Conservation (phyloP, 1,140 invertebrate species). For the Babylonia areolata region DNA sequence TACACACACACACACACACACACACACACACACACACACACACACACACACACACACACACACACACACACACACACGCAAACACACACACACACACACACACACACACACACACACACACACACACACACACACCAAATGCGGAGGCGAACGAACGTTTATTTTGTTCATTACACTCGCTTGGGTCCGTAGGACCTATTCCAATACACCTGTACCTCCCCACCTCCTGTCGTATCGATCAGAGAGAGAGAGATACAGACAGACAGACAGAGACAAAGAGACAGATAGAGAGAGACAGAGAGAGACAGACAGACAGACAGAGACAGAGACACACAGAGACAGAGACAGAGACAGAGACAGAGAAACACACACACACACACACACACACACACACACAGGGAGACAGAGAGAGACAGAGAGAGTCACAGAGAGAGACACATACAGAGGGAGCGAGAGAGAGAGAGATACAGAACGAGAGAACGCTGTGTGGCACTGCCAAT, state of each 20-base stretch:
- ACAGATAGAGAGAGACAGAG: not conserved
- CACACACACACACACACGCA: not conserved
- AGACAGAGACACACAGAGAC: not conserved
- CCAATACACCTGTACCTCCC: too few relatives aligned
- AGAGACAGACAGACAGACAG: constrained; percentile 13
- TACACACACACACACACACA: not conserved
- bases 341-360: not conserved
- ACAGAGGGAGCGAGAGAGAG: too few relatives aligned
- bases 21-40: not conserved
- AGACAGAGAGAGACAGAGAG: too few relatives aligned
- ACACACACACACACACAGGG: too few relatives aligned
- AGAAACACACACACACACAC: too few relatives aligned
- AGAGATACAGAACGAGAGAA: too few relatives aligned
- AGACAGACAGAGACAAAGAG: constrained; percentile 7
- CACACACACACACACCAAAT: constrained; percentile 22
- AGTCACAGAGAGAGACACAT: too few relatives aligned
- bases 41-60: not conserved
- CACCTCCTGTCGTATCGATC: too few relatives aligned
- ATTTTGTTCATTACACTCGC: too few relatives aligned
- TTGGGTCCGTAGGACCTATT: too few relatives aligned
- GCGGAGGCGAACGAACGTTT: too few relatives aligned
- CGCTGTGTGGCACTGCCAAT: too few relatives aligned
- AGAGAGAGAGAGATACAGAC: constrained; percentile 13
- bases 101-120: constrained; percentile 10
- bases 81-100: not conserved